These are phyloP conservation scores for Albula goreensis DNA, from an alignment of 2,113 vertebrate species.

Conservation along the genomic window DNA sequence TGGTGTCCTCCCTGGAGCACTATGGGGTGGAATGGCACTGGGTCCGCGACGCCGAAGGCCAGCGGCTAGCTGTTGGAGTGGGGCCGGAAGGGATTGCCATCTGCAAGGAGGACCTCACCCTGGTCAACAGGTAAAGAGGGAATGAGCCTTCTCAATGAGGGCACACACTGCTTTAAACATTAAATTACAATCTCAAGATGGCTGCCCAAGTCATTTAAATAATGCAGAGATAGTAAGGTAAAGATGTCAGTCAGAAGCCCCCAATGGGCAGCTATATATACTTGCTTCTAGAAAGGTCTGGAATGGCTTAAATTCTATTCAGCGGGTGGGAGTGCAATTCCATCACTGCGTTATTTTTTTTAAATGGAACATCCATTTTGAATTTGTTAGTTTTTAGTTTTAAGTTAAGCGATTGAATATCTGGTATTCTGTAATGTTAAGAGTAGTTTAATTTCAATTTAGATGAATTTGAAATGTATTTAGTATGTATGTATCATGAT, in stretches of 20 bases:
- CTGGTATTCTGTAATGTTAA: not conserved
- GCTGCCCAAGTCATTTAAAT: not conserved
- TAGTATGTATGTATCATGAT: not conserved
- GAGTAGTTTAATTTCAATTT: not conserved
- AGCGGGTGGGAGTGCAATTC: too few species aligned
- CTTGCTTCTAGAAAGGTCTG: too few species aligned
- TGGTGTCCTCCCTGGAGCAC: conserved; percentile 85
- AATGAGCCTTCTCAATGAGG: not conserved
- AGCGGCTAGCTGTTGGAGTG: conserved; percentile 86
- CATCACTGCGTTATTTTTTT: not conserved
- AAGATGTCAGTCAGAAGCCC: too few species aligned
- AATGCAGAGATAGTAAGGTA: not conserved
- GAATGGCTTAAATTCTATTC: too few species aligned
- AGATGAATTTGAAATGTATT: not conserved
- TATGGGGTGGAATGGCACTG: conserved; percentile 97
- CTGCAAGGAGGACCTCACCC: conserved; percentile 89
- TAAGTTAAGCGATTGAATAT: not conserved
- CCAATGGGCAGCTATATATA: too few species aligned
- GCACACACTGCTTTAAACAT: too few species aligned
- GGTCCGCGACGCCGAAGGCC: conserved; percentile 82
- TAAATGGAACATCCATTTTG: not conserved
- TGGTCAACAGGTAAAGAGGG: conserved; percentile 82
- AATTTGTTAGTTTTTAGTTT: not conserved
- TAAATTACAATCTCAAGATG: not conserved
- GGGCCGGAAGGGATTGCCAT: conserved; percentile 92